Evolutionary conservation across 2,888 invertebrate genomes (phyloP).

Genomic region (Cephalotes varians): DNA sequence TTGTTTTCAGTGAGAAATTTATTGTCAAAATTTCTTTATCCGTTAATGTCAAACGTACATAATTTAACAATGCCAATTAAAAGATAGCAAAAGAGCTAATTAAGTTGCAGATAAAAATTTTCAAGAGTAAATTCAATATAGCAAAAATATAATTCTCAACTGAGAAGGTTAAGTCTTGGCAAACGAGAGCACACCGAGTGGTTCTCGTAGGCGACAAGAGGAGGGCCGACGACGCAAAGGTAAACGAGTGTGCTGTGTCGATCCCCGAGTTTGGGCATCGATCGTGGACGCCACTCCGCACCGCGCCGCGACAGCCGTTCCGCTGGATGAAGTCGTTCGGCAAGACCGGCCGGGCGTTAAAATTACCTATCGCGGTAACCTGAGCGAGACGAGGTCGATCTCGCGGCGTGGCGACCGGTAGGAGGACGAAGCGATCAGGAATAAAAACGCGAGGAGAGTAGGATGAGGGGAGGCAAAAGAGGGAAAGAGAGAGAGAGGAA

Average conservation of each 20-base stretch:
- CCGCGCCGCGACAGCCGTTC: slow-evolving; percentile 65
- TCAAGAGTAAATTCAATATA: neutral
- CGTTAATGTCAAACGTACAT: neutral
- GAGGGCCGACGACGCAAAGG: slow-evolving; percentile 22
- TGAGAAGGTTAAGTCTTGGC: neutral
- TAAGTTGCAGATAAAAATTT: neutral
- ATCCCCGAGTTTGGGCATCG: slow-evolving; percentile 52
- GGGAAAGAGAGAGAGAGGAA: slow-evolving; percentile 14
- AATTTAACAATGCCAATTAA: neutral
- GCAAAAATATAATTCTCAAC: neutral
- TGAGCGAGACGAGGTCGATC: slow-evolving; percentile 61
- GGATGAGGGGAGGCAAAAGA: slow-evolving; percentile 20
- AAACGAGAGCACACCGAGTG: neutral
- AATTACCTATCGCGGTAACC: slow-evolving; percentile 73
- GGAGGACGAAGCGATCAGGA: slow-evolving; percentile 48
- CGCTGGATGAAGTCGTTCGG: slow-evolving; percentile 76
- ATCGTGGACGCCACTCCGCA: slow-evolving; percentile 54
- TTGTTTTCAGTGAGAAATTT: neutral
- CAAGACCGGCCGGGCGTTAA: slow-evolving; percentile 73
- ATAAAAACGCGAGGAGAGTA: slow-evolving; percentile 58
- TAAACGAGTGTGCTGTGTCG: slow-evolving; percentile 43
- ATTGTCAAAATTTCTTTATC: neutral
- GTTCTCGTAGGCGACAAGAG: slow-evolving; percentile 14
- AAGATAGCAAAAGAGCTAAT: neutral
- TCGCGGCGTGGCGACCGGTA: slow-evolving; percentile 25